Conservation (phyloP, 1,140 invertebrate genomes). For the Aricia agestis region DNA sequence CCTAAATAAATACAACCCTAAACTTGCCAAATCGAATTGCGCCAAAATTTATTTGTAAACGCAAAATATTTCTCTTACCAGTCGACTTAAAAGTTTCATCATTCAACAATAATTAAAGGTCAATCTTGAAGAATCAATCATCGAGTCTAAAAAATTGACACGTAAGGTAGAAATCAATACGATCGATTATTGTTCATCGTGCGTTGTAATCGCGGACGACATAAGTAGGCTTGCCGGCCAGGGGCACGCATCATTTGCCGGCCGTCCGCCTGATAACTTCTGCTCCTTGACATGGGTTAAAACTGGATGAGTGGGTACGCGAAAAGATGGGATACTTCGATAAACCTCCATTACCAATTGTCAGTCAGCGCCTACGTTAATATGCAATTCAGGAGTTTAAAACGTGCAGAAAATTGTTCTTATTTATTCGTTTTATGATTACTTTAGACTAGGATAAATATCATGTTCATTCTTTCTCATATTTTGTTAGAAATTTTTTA, state of each 20-base stretch:
- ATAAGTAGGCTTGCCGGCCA: conserved; percentile 56
- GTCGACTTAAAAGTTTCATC: background rate
- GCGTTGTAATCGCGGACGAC: conserved; percentile 54
- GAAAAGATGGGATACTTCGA: background rate
- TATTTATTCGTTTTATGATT: too few species aligned
- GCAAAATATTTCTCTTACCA: too few species aligned
- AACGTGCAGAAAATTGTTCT: too few species aligned
- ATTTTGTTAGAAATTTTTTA: too few species aligned
- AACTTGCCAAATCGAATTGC: background rate
- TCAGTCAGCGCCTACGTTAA: conserved; percentile 17
- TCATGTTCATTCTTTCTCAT: too few species aligned
- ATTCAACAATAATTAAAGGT: background rate
- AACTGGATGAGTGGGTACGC: background rate
- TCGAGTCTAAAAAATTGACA: background rate
- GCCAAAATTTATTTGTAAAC: background rate
- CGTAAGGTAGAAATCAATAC: conserved; percentile 18
- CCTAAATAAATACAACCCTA: background rate
- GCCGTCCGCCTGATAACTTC: conserved; percentile 50
- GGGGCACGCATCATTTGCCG: conserved; percentile 60
- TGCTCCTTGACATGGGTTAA: conserved; percentile 47
- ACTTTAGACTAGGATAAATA: too few species aligned
- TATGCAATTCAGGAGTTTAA: background rate
- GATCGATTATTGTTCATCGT: conserved; percentile 42
- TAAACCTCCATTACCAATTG: background rate
- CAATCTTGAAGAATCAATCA: background rate